These are phyloP conservation scores for Amorpha juglandis DNA, from an alignment of 2,888 invertebrate species.

Conservation along the genomic window DNA sequence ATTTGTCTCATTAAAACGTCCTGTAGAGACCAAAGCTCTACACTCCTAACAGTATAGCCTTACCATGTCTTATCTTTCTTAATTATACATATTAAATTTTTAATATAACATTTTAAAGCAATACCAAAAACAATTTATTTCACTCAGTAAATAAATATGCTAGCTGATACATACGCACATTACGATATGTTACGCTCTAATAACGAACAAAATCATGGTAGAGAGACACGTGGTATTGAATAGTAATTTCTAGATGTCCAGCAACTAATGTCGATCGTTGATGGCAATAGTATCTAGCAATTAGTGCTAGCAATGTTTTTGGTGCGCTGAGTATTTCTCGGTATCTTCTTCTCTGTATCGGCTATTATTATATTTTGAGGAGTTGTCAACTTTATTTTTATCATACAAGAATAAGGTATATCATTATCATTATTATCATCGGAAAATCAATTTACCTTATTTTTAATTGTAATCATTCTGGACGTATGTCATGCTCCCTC, in stretches of 20 bases:
- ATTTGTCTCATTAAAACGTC: too few species aligned
- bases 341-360: too few species aligned
- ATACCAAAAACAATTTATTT: neutral
- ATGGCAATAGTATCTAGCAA: slow-evolving; percentile 18
- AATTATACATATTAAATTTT: too few species aligned
- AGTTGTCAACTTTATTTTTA: too few species aligned
- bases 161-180: neutral
- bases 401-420: too few species aligned
- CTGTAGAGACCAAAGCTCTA: neutral
- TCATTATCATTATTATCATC: too few species aligned
- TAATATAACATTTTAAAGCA: too few species aligned
- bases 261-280: slow-evolving; percentile 14
- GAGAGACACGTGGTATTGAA: slow-evolving; percentile 16
- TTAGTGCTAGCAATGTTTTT: neutral
- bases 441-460: too few species aligned
- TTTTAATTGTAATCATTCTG: too few species aligned
- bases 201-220: slow-evolving; percentile 15
- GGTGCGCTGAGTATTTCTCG: neutral
- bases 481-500: too few species aligned
- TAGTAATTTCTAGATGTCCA: slow-evolving; percentile 14
- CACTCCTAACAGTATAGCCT: neutral
- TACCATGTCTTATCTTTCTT: too few species aligned
- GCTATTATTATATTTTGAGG: too few species aligned
- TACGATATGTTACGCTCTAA: slow-evolving; percentile 21
- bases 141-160: neutral